Base-by-base conservation (phyloP, 2,797 vertebrate genomes). In the Myotis pilosus region DNA sequence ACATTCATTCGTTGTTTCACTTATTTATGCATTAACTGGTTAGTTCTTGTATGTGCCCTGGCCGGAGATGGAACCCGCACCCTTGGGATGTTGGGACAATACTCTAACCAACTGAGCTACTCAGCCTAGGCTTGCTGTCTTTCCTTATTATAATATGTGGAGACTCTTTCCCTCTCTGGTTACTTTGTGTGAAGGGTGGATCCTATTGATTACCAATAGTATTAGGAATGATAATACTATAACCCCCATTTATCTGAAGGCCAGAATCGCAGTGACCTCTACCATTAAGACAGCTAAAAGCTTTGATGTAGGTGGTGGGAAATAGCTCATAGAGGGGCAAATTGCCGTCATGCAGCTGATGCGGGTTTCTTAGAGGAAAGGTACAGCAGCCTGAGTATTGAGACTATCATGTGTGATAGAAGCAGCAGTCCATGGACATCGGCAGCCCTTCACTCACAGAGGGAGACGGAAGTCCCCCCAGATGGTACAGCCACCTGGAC, bases 401-500 rank as follows among this genome's bases (percentile, higher is more conserved):
- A 44, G 76, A 60, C 1, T 2, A 8, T 10, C 16, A 33, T 25
- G 66, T 76, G 23, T 13, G 10, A n/a, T 4, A 4, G 8, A 51
- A 49, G 33, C 16, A 53, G 64, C 30, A 19, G 38, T 7, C 64
- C 60, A 3, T 1, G 5, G 80, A 15, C 3, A n/a, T 25, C 1
- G n/a, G 4, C 0, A 4, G 36, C 5, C 53, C 16, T 76, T 53
- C 15, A 1, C 41, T 79, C 47, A 19, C 7, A 12, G 75, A 69
- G n/a, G 57, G n/a, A 25, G 15, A 30, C 1, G 1, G 16, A 6
- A 7, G 33, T 28, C 20, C 51, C 81, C 28, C 28, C 20, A 0
- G 15, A 49, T 0, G 10, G 33, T 0, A 1, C 0, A 75, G 38
- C 4, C 0, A 6, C 38, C 44, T 4, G 49, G 60, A 41, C 44